Evolutionary conservation across 2,113 vertebrate genomes (phyloP).

Genomic region (Tiliqua scincoides): DNA sequence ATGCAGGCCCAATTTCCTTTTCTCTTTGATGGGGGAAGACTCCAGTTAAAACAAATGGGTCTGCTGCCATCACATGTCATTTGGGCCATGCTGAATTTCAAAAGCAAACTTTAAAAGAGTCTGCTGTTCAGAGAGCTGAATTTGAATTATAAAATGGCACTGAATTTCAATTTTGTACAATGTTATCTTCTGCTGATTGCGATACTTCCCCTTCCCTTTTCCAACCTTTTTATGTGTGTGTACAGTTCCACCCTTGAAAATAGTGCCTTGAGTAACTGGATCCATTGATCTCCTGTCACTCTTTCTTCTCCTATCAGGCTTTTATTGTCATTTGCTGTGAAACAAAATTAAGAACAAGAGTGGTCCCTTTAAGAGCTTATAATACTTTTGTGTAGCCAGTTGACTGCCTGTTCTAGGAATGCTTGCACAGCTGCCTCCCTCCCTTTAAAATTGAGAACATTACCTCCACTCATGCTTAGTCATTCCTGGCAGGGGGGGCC

Average conservation of each 20-base stretch:
- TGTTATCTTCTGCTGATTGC: no score
- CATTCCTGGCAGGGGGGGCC: constrained; percentile 13
- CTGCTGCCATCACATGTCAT: no score
- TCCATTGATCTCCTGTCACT: no score
- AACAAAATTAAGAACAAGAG: background rate
- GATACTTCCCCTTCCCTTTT: no score
- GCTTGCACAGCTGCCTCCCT: constrained; percentile 2
- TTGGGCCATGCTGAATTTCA: background rate
- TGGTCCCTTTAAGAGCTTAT: constrained; percentile 3
- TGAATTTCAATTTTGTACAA: background rate
- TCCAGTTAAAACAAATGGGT: no score
- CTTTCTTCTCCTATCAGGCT: background rate
- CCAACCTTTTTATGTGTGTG: no score
- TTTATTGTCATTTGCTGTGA: background rate
- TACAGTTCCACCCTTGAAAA: no score
- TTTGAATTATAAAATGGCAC: background rate
- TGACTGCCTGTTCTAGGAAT: constrained; percentile 18
- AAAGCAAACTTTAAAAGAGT: background rate
- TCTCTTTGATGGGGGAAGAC: no score
- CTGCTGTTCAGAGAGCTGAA: background rate
- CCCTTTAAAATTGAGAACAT: background rate
- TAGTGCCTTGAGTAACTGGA: background rate
- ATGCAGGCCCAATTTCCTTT: no score
- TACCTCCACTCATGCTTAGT: constrained; percentile 12
- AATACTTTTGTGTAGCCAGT: background rate